Base-by-base conservation (phyloP, 2,888 invertebrate species). In the Trisateles emortualis region DNA sequence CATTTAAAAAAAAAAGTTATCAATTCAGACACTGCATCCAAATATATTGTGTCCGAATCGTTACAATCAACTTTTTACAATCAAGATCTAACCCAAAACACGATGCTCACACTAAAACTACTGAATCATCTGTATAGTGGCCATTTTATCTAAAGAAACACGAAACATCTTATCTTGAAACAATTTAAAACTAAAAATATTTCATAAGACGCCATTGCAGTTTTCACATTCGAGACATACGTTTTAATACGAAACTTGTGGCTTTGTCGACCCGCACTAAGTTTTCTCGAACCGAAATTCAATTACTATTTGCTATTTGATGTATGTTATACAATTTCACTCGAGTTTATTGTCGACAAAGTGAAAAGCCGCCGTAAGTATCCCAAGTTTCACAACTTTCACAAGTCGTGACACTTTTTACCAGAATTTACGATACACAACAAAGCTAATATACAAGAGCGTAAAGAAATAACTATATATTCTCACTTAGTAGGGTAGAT, bases 341-440 rank as follows among this genome's bases (percentile, higher is more conserved):
- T 64, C n/a, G 71, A 79, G 72, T 77, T 79, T 72, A 78, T 74
- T 79, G 79, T 74, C 62, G 65, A 75, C 79, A 72, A 74, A 71
- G 68, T 69, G 68, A 71, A 79, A 72, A 76, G 72, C 77, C 71
- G 73, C 73, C 64, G 66, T 68, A 73, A 72, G 69, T 72, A 64
- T 64, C 64, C 69, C 61, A 74, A 78, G 67, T 71, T 71, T 64
- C 63, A 64, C 71, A 64, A 79, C 72, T 79, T 78, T 59, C 62
- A 57, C 41, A 58, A 74, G 60, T 76, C 74, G 73, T 76, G 78
- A 78, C 78, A 75, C 76, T 72, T 79, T 79, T 77, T 77, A 76
- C 72, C 71, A 64, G 69, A 76, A 79, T 69, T 74, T 72, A 74
- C 71, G 71, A 62, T 63, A 68, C 64, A 63, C 56, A 56, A 63